Conservation (phyloP, 2,113 vertebrate genomes). For the Chelonoidis abingdonii region DNA sequence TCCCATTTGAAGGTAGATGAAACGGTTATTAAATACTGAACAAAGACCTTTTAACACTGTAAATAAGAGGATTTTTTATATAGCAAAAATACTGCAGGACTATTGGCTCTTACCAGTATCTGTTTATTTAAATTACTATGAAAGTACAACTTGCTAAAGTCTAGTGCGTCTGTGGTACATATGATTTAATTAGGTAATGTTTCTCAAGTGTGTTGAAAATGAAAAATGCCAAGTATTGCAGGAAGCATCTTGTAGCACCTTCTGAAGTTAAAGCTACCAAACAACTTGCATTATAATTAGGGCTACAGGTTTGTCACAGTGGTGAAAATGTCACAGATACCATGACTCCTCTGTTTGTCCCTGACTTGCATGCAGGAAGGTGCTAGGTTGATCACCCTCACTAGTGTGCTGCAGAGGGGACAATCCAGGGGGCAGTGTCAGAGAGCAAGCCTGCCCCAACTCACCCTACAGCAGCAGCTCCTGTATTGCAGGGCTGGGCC, state of each 20-base stretch:
- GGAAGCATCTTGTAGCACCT: not conserved
- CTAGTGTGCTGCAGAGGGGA: not conserved
- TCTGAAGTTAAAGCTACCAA: not conserved
- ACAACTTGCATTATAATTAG: not conserved
- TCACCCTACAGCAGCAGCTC: not conserved
- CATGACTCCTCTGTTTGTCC: not conserved
- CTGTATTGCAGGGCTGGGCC: not conserved
- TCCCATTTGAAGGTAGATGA: not conserved
- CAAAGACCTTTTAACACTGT: not conserved
- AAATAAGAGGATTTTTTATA: not conserved
- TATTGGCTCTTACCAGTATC: not conserved
- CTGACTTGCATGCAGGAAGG: not conserved
- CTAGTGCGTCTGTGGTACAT: not conserved
- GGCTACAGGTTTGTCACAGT: not conserved
- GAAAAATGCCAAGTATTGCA: not conserved
- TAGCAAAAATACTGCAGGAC: not conserved
- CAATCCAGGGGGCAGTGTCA: not conserved
- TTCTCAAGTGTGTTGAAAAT: slow-evolving; percentile 26
- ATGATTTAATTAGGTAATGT: not conserved
- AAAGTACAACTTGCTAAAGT: not conserved
- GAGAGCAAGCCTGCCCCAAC: not conserved
- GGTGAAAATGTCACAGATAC: not conserved
- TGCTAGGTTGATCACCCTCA: not conserved
- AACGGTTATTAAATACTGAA: not conserved
- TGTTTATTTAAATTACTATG: not conserved